Conservation (phyloP, 1,140 invertebrate species). For the Trissolcus basalis region DNA sequence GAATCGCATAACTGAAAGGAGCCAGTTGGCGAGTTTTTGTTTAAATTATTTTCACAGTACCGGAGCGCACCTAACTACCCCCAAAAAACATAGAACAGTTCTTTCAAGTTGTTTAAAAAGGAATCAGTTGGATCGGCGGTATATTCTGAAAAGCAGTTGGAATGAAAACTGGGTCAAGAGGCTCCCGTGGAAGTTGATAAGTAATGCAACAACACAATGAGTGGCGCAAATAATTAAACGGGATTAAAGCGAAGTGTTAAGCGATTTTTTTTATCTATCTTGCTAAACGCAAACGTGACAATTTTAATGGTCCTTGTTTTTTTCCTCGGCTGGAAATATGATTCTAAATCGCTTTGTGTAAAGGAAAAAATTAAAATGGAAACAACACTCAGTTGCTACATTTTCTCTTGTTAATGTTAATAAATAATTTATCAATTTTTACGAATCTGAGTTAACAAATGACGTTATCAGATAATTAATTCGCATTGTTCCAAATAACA, state of each 20-base stretch:
- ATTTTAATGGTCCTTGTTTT: too few relatives aligned
- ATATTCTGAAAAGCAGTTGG: slow-evolving; percentile 27
- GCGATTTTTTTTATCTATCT: slow-evolving; percentile 4
- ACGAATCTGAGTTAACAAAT: too few relatives aligned
- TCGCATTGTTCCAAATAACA: too few relatives aligned
- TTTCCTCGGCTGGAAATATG: too few relatives aligned
- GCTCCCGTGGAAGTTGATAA: slow-evolving; percentile 39
- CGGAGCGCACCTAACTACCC: neutral
- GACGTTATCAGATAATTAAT: too few relatives aligned
- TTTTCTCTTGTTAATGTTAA: too few relatives aligned
- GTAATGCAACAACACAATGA: slow-evolving; percentile 44
- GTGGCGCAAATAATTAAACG: slow-evolving; percentile 41
- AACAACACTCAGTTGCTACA: too few relatives aligned
- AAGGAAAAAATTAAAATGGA: too few relatives aligned
- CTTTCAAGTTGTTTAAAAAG: slow-evolving; percentile 48
- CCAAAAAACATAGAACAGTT: slow-evolving; percentile 31
- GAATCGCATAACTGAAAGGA: too few relatives aligned
- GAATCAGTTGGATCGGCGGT: slow-evolving; percentile 16
- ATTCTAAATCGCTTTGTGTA: too few relatives aligned
- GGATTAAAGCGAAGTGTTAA: slow-evolving; percentile 17
- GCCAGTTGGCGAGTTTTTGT: neutral
- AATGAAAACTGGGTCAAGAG: slow-evolving; percentile 35
- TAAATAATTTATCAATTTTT: too few relatives aligned
- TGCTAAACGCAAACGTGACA: too few relatives aligned
- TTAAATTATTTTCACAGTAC: neutral